Evolutionary conservation across 2,888 invertebrate genomes (phyloP).

Genomic region (Mythimna lalbum): DNA sequence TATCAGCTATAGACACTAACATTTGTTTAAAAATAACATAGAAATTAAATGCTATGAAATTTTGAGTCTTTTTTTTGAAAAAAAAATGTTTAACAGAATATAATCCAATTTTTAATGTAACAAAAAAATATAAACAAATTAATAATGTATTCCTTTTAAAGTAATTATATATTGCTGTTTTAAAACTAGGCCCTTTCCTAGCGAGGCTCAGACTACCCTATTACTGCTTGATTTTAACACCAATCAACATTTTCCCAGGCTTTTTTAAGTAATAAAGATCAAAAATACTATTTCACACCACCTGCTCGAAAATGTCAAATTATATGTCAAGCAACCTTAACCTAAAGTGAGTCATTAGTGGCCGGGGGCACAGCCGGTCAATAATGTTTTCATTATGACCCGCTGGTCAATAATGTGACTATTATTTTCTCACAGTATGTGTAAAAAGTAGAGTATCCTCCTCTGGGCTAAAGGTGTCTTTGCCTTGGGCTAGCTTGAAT

Average conservation of each 20-base stretch:
- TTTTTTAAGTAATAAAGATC: neutral
- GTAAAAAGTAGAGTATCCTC: too few species aligned
- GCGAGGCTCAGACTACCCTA: slow-evolving; percentile 16
- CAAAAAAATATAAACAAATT: neutral
- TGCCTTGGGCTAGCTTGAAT: too few species aligned
- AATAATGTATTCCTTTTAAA: neutral
- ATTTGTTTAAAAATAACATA: neutral
- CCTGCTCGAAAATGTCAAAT: too few species aligned
- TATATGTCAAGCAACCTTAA: too few species aligned
- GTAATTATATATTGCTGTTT: slow-evolving; percentile 24
- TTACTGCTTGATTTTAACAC: neutral
- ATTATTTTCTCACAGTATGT: too few species aligned
- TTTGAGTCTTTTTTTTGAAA: neutral
- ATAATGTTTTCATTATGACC: too few species aligned
- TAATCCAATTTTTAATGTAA: slow-evolving; percentile 1
- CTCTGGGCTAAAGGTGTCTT: too few species aligned
- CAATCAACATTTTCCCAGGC: neutral
- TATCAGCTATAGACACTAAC: neutral
- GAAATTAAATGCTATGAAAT: slow-evolving; percentile 29
- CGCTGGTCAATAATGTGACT: too few species aligned
- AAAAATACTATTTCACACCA: too few species aligned
- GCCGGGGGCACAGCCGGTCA: too few species aligned
- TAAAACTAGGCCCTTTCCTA: slow-evolving; percentile 5
- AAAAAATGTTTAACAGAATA: slow-evolving; percentile 5
- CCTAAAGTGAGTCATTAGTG: too few species aligned